Evolutionary conservation across 2,797 vertebrate species (phyloP).

Genomic region (Channallabes apus): DNA sequence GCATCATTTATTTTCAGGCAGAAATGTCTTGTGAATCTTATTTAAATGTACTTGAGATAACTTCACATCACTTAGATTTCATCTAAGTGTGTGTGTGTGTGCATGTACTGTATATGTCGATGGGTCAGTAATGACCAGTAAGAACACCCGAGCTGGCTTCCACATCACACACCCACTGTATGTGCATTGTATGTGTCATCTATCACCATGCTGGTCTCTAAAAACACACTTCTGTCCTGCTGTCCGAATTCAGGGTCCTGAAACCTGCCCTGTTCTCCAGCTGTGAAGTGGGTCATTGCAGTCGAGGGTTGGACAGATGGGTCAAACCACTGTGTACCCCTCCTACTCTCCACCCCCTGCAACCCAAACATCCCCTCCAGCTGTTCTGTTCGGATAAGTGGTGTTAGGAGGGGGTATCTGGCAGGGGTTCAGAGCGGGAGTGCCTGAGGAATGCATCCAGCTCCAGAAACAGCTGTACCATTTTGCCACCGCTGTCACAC

Average conservation of each 20-base stretch:
- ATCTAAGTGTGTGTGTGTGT: not conserved
- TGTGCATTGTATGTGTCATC: conserved; percentile 38
- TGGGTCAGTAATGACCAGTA: not conserved
- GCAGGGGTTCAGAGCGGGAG: conserved; percentile 22
- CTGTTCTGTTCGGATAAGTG: conserved; percentile 52
- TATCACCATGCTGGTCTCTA: conserved; percentile 42
- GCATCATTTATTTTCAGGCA: not conserved
- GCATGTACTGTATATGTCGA: not conserved
- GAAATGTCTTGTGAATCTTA: not conserved
- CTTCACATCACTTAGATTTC: not conserved
- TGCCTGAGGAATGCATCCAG: conserved; percentile 26
- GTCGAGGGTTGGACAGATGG: conserved; percentile 50
- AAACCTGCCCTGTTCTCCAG: conserved; percentile 32
- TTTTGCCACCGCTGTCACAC: conserved; percentile 27
- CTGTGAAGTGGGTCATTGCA: conserved; percentile 41
- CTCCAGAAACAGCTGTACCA: conserved; percentile 45
- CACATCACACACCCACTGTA: conserved; percentile 37
- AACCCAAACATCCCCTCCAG: conserved; percentile 4
- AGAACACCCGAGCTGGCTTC: conserved; percentile 24
- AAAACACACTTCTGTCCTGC: conserved; percentile 32
- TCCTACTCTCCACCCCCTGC: no score
- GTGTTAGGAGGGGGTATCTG: conserved; percentile 46
- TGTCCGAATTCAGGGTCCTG: not conserved
- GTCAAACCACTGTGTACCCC: conserved; percentile 17
- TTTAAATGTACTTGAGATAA: not conserved